A percentile compares a stretch with the other conserved stretches of the same genome.
These are phyloP conservation scores for Tachina grossa DNA, from an alignment of 2,888 invertebrate species.

Conservation along the genomic window DNA sequence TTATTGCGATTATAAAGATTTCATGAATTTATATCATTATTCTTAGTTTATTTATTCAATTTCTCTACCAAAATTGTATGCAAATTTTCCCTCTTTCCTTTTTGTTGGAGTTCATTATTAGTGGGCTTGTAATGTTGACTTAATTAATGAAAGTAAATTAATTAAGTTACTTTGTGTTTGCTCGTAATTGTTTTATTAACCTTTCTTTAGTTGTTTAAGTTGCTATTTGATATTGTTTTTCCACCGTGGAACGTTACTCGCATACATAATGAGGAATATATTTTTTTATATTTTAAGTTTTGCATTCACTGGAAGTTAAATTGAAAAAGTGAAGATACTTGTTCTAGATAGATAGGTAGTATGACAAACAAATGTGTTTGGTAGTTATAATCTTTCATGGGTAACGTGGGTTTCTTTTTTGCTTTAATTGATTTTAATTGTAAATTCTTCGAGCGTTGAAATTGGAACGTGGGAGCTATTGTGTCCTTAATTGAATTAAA, in stretches of 20 bases:
- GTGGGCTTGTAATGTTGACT: constrained; percentile 74
- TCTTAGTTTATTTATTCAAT: constrained; percentile 42
- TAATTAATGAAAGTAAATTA: constrained; percentile 82
- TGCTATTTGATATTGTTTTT: constrained; percentile 71
- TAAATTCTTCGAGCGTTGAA: constrained; percentile 46
- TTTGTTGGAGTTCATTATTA: constrained; percentile 71
- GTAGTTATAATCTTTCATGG: constrained; percentile 74
- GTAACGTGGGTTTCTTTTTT: constrained; percentile 67
- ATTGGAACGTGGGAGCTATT: constrained; percentile 77
- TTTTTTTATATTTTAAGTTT: constrained; percentile 12
- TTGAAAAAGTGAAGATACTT: constrained; percentile 20
- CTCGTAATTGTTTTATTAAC: constrained; percentile 70
- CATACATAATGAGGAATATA: constrained; percentile 75
- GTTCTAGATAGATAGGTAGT: constrained; percentile 67
- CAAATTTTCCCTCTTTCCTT: constrained; percentile 73
- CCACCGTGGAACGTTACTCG: constrained; percentile 73
- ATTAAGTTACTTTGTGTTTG: constrained; percentile 77
- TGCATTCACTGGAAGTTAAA: constrained; percentile 7
- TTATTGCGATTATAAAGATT: neutral
- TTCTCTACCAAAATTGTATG: constrained; percentile 57
- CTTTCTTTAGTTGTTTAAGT: constrained; percentile 60
- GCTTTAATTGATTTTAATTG: constrained; percentile 71
- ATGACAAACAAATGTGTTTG: constrained; percentile 72
- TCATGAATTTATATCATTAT: constrained; percentile 53
- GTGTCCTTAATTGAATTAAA: constrained; percentile 46